Evolutionary conservation across 2,113 vertebrate species (phyloP).

Genomic region (Pomatostomus ruficeps): DNA sequence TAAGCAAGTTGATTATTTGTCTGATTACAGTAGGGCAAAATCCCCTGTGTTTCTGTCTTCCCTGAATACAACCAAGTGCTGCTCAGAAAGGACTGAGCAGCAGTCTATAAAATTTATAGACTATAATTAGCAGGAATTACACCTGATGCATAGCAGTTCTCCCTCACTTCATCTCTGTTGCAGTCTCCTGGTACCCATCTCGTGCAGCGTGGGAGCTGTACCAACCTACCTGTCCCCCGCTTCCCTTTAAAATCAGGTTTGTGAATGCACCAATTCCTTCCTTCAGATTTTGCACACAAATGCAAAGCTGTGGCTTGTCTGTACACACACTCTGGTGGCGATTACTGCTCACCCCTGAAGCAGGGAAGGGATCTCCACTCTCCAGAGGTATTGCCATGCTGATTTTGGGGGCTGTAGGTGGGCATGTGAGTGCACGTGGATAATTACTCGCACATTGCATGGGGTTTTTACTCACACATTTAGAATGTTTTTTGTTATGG

Average conservation of each 20-base stretch:
- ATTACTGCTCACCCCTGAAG: background rate
- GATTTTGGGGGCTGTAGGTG: background rate
- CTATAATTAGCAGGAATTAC: no score
- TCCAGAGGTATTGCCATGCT: background rate
- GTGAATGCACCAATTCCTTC: background rate
- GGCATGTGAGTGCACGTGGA: background rate
- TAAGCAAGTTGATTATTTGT: background rate
- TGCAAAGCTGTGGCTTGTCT: background rate
- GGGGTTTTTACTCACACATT: background rate
- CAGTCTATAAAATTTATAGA: background rate
- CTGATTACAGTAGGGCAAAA: background rate
- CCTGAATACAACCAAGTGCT: background rate
- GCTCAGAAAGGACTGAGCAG: background rate
- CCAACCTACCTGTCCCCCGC: background rate
- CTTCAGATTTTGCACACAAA: background rate
- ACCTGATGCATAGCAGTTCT: no score
- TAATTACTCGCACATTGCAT: background rate
- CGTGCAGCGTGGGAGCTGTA: fast-evolving
- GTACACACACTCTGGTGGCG: background rate
- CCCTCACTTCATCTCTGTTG: background rate
- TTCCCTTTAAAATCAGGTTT: background rate
- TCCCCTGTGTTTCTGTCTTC: background rate
- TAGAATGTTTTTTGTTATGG: background rate
- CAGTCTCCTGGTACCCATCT: background rate
- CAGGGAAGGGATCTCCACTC: background rate